Percentiles rank a stretch among this genome's conserved stretches.
These are phyloP conservation scores for Acholoe squamosa DNA, from an alignment of 2,888 invertebrate genomes.

Conservation along the genomic window DNA sequence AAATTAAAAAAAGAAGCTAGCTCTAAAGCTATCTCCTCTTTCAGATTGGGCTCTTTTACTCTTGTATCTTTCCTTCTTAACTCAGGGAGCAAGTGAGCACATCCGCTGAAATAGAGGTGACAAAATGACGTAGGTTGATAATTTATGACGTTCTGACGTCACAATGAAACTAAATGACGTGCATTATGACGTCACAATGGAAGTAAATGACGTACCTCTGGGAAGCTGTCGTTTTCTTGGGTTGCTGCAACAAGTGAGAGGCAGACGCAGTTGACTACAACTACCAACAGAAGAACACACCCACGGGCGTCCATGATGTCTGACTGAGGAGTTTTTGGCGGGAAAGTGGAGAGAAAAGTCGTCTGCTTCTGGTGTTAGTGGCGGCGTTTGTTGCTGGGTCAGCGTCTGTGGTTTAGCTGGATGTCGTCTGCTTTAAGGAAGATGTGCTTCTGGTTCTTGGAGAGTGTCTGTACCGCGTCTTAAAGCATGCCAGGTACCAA, in stretches of 20 bases:
- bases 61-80: too few species aligned
- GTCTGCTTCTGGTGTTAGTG: slow-evolving; percentile 9
- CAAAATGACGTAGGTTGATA: too few species aligned
- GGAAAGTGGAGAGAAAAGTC: not conserved
- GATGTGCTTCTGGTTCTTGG: slow-evolving; percentile 21
- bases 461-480: slow-evolving; percentile 16
- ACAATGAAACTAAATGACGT: too few species aligned
- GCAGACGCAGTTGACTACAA: slow-evolving; percentile 48
- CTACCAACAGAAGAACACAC: slow-evolving; percentile 30
- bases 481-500: not conserved
- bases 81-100: too few species aligned
- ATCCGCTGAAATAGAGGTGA: too few species aligned
- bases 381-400: not conserved
- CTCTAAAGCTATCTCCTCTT: too few species aligned
- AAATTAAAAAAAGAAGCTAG: too few species aligned
- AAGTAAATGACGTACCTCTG: slow-evolving; percentile 5
- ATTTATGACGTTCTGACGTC: too few species aligned
- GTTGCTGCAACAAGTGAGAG: not conserved
- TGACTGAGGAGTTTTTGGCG: not conserved
- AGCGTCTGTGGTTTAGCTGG: too few species aligned
- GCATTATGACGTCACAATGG: too few species aligned
- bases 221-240: slow-evolving; percentile 46
- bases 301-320: slow-evolving; percentile 39
- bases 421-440: not conserved
- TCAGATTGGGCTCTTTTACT: too few species aligned